These are phyloP conservation scores for Calliopum simillimum DNA, from an alignment of 2,888 invertebrate species.

Conservation along the genomic window DNA sequence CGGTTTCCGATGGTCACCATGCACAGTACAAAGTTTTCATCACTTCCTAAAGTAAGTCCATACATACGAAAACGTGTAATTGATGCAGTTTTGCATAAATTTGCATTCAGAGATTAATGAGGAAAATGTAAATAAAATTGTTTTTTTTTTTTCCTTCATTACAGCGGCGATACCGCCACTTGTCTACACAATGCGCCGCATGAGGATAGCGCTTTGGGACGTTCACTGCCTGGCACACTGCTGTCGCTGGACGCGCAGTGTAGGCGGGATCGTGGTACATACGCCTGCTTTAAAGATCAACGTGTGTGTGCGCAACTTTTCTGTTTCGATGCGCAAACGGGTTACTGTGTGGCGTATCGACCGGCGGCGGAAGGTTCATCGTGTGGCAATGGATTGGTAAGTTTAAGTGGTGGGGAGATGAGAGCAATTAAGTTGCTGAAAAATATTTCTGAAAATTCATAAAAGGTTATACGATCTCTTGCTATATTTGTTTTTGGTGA, in stretches of 20 bases:
- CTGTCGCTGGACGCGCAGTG: constrained; percentile 93
- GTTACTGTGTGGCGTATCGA: constrained; percentile 94
- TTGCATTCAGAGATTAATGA: too few species aligned
- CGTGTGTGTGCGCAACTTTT: constrained; percentile 94
- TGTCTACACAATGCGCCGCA: constrained; percentile 94
- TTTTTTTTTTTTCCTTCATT: constrained; percentile 40
- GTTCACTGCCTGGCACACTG: constrained; percentile 89
- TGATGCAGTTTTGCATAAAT: not conserved
- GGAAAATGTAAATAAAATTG: constrained; percentile 24
- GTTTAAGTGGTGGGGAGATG: constrained; percentile 34
- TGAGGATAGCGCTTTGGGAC: constrained; percentile 89
- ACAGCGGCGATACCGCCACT: constrained; percentile 92
- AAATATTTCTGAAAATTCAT: not conserved
- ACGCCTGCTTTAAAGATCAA: constrained; percentile 88
- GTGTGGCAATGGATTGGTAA: constrained; percentile 92
- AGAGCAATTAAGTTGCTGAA: not conserved
- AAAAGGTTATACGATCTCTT: too few species aligned
- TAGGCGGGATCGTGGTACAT: constrained; percentile 91
- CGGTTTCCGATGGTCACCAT: constrained; percentile 94
- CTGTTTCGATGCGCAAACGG: constrained; percentile 94
- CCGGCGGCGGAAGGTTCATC: constrained; percentile 95
- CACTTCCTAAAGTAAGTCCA: constrained; percentile 94
- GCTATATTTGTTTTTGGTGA: too few species aligned
- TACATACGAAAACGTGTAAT: not conserved
- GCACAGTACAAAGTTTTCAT: constrained; percentile 93